Conservation (phyloP, 1,140 invertebrate genomes). For the Aphaenogaster rudis region DNA sequence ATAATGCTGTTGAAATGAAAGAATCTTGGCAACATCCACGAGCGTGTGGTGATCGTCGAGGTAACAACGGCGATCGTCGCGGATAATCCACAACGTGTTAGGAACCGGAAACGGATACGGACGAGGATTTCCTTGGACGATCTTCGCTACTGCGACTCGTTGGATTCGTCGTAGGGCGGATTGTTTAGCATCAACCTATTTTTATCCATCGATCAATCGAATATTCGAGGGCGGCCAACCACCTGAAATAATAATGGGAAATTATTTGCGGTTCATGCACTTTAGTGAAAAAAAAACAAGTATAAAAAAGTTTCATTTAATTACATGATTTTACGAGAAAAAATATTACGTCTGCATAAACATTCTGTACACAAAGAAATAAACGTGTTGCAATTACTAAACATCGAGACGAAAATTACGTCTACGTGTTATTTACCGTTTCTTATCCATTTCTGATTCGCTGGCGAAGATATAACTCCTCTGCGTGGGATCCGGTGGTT, state of each 20-base stretch:
- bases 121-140: constrained; percentile 69
- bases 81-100: constrained; percentile 67
- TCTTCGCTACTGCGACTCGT: constrained; percentile 74
- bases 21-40: constrained; percentile 29
- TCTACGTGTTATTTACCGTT: constrained; percentile 90
- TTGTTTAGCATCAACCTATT: constrained; percentile 90
- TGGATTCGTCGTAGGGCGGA: constrained; percentile 68
- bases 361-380: background rate
- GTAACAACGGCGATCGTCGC: constrained; percentile 49
- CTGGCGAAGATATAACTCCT: constrained; percentile 97
- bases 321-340: background rate
- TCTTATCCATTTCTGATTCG: constrained; percentile 97
- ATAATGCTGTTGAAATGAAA: constrained; percentile 55
- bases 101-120: constrained; percentile 79
- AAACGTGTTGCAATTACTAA: background rate
- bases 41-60: constrained; percentile 24
- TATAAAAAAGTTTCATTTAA: constrained; percentile 50
- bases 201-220: constrained; percentile 99
- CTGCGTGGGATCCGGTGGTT: constrained; percentile 95
- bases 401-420: background rate
- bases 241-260: constrained; percentile 89
- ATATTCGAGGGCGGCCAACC: constrained; percentile 97
- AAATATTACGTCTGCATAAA: background rate
- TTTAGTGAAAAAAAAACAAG: background rate
- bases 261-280: background rate